Conservation (phyloP, 35 echinoderm and acorn worm genomes). For the Acanthaster planci region DNA sequence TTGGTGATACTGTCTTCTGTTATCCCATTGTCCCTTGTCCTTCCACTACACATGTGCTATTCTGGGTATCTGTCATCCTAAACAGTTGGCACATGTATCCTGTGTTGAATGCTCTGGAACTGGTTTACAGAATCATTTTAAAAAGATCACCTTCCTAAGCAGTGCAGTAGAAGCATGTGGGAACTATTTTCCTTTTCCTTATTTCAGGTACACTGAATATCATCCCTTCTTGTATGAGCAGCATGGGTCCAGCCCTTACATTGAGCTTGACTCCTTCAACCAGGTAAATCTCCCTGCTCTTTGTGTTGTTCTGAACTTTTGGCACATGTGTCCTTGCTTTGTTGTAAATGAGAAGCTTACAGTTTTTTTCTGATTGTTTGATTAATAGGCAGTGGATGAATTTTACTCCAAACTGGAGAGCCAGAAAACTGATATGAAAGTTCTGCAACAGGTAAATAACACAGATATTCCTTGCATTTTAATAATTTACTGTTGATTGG, state of each 20-base stretch:
- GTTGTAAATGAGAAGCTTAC: not conserved
- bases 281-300: conserved; percentile 48
- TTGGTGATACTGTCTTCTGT: no score
- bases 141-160: no score
- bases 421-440: conserved; percentile 94
- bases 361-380: not conserved
- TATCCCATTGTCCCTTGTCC: no score
- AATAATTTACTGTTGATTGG: not conserved
- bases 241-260: conserved; percentile 65
- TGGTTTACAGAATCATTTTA: no score
- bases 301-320: not conserved
- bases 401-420: conserved; percentile 86
- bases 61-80: no score
- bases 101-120: no score
- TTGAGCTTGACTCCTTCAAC: conserved; percentile 84
- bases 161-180: no score
- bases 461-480: not conserved
- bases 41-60: no score
- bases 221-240: conserved; percentile 96
- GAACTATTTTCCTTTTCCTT: no score
- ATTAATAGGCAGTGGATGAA: conserved; percentile 82
- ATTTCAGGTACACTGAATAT: conserved; percentile 77
- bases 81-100: no score
- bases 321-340: no score
- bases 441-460: conserved; percentile 80